Evolutionary conservation across 2,113 vertebrate genomes (phyloP).

Genomic region (Cygnus buccinator): DNA sequence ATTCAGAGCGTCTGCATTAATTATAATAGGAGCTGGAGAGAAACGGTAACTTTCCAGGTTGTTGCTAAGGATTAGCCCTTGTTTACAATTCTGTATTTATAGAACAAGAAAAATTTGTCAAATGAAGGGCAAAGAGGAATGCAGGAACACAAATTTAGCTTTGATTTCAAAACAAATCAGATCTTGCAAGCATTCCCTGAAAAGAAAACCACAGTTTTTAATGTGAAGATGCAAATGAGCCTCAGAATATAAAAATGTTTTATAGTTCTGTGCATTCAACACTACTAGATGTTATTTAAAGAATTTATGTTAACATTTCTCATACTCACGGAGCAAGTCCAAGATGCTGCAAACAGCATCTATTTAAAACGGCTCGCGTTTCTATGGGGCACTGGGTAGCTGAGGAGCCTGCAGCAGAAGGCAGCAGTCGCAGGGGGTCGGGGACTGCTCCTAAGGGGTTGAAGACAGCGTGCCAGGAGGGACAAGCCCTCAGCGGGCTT

Average conservation of each 20-base stretch:
- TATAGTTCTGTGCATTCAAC: slow-evolving; percentile 66
- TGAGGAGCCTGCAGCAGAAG: not conserved
- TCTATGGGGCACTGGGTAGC: not conserved
- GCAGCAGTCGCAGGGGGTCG: not conserved
- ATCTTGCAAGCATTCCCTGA: slow-evolving; percentile 50
- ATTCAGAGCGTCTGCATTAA: slow-evolving; percentile 58
- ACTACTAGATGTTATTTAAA: slow-evolving; percentile 63
- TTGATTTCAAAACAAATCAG: slow-evolving; percentile 70
- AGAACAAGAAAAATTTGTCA: slow-evolving; percentile 65
- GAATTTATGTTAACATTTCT: slow-evolving; percentile 67
- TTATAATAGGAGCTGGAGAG: slow-evolving; percentile 52
- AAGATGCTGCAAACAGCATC: slow-evolving; percentile 51
- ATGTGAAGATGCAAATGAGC: slow-evolving; percentile 66
- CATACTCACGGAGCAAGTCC: slow-evolving; percentile 43
- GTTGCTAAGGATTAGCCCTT: slow-evolving; percentile 68
- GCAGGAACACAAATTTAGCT: slow-evolving; percentile 63
- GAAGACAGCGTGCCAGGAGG: not conserved
- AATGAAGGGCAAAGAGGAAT: slow-evolving; percentile 66
- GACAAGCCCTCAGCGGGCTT: not conserved
- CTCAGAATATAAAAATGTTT: slow-evolving; percentile 68
- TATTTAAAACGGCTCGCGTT: not conserved
- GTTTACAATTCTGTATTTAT: slow-evolving; percentile 68
- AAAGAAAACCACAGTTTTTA: slow-evolving; percentile 67
- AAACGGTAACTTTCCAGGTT: slow-evolving; percentile 67
- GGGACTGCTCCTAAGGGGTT: not conserved